phyloP scores from a whole-genome alignment of 2,113 vertebrate genomes.

The Gymnogyps californianus region DNA sequence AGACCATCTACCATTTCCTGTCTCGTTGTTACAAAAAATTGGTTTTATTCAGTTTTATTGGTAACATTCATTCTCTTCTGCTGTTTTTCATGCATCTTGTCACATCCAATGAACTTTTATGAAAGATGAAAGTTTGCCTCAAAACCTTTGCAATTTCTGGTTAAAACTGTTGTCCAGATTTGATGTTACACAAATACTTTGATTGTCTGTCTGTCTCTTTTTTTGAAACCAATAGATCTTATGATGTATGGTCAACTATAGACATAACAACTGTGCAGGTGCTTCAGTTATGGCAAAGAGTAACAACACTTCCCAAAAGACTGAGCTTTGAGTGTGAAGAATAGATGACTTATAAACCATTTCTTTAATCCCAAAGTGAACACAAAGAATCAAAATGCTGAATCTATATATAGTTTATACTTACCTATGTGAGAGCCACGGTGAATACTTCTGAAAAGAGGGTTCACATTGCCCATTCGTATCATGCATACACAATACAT shows the following conservation, averaged over 20 bases:
- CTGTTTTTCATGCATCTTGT: neutral
- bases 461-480: accelerated
- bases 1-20: neutral
- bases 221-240: neutral
- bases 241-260: neutral
- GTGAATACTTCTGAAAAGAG: neutral
- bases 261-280: neutral
- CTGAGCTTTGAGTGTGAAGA: neutral
- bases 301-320: neutral
- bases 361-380: neutral
- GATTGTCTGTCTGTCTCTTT: neutral
- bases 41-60: neutral
- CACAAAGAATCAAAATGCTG: neutral
- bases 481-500: accelerated
- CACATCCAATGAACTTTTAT: neutral
- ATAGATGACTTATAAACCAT: neutral
- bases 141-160: neutral
- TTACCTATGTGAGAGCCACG: neutral
- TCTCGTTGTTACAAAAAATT: neutral
- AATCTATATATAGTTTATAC: neutral
- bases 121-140: neutral
- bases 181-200: neutral
- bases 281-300: neutral
- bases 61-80: neutral
- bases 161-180: neutral